Percentiles rank a stretch among this genome's conserved stretches.
Evolutionary conservation across 2,888 invertebrate species (phyloP).

Genomic region (Rapana venosa): DNA sequence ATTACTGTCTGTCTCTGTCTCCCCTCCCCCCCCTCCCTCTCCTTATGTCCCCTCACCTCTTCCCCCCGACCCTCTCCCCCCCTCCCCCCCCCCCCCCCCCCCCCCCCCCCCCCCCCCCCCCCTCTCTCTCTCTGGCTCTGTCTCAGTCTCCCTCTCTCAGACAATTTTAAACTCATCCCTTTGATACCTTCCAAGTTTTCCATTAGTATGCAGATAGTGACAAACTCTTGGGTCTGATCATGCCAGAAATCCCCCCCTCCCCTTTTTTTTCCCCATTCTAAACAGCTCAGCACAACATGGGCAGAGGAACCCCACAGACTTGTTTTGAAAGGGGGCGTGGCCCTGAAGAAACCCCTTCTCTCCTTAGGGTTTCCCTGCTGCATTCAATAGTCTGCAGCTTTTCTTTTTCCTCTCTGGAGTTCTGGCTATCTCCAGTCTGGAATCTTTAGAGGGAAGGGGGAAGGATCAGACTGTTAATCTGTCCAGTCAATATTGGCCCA

Average conservation of each 20-base stretch:
- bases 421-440: not conserved
- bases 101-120: not conserved
- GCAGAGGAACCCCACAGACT: not conserved
- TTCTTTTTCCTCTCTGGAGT: not conserved
- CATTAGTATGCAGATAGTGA: too few relatives aligned
- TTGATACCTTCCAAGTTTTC: too few relatives aligned
- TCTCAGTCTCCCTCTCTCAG: not conserved
- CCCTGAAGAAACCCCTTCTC: not conserved
- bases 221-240: too few relatives aligned
- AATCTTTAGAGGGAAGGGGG: too few relatives aligned
- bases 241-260: too few relatives aligned
- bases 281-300: not conserved
- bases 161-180: too few relatives aligned
- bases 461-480: too few relatives aligned
- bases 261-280: too few relatives aligned
- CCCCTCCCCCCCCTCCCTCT: not conserved
- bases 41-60: not conserved
- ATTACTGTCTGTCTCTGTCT: too few relatives aligned
- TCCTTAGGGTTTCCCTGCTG: not conserved
- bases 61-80: not conserved
- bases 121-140: not conserved
- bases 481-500: too few relatives aligned
- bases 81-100: not conserved
- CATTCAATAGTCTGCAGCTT: not conserved
- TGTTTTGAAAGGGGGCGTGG: constrained; percentile 14